Evolutionary conservation across 92 coral and sea anemone genomes (phyloP).

Genomic region (Porites divaricata): DNA sequence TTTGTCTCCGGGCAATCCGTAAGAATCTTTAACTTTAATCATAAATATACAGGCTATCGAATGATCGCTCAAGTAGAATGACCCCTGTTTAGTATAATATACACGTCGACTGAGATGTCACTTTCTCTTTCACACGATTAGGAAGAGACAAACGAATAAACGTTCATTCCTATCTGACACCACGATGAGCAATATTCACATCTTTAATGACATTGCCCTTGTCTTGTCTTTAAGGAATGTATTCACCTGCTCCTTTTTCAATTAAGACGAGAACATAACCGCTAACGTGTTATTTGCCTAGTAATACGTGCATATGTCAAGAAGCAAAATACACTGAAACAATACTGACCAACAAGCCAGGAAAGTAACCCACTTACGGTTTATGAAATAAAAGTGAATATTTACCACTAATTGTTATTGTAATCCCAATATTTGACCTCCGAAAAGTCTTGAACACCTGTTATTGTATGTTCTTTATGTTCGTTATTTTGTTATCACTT

Average conservation of each 20-base stretch:
- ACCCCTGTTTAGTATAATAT: not conserved
- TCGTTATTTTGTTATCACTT: no score
- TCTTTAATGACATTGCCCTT: not conserved
- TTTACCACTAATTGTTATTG: not conserved
- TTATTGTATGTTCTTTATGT: no score
- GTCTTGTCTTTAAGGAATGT: not conserved
- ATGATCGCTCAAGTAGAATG: conserved; percentile 12
- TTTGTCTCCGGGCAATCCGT: no score
- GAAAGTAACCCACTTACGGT: conserved; percentile 15
- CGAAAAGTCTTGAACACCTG: no score
- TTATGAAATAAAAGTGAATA: conserved; percentile 9
- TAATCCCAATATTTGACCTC: not conserved
- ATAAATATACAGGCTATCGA: not conserved
- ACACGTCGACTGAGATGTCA: no score
- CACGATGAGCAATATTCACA: no score
- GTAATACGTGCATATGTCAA: conserved; percentile 18
- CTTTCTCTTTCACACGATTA: not conserved
- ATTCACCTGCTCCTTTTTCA: no score
- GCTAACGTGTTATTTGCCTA: not conserved
- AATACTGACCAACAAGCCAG: conserved; percentile 17
- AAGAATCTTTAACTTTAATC: not conserved
- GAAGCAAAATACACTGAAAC: not conserved
- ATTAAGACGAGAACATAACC: not conserved
- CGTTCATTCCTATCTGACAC: no score
- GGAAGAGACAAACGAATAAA: no score